These are phyloP conservation scores for Andinoacara biseriatus DNA, from an alignment of 2,113 vertebrate species.

Conservation along the genomic window DNA sequence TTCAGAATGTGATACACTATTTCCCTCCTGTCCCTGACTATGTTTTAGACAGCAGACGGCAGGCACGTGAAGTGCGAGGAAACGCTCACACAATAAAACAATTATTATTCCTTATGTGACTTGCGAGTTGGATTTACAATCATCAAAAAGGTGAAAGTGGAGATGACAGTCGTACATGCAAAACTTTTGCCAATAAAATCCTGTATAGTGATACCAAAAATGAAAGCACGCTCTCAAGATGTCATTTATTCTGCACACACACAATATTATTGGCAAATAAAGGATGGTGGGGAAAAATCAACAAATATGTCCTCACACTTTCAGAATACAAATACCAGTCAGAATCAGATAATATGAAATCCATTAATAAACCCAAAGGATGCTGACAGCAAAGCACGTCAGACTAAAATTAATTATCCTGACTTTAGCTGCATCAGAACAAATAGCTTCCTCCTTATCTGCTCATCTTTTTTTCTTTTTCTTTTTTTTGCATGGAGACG, in stretches of 20 bases:
- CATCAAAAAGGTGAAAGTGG: constrained; percentile 1
- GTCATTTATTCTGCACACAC: neutral
- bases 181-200: neutral
- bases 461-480: constrained; percentile 21
- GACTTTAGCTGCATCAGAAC: constrained; percentile 39
- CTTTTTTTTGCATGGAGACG: constrained; percentile 16
- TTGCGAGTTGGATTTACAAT: neutral
- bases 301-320: neutral
- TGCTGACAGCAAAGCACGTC: constrained; percentile 40
- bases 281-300: neutral
- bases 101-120: neutral
- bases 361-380: constrained; percentile 50
- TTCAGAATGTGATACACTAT: constrained; percentile 39
- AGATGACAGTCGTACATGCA: neutral
- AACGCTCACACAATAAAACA: neutral
- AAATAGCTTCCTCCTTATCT: constrained; percentile 49
- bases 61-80: neutral
- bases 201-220: neutral
- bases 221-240: neutral
- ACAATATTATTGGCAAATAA: neutral
- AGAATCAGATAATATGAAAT: constrained; percentile 41
- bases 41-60: neutral
- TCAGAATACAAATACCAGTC: constrained; percentile 20
- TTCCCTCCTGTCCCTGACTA: constrained; percentile 10
- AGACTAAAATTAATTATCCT: constrained; percentile 60